Percentiles rank a stretch among this genome's conserved stretches.
Conservation (phyloP, 2,113 vertebrate genomes). For the Bubo bubo region DNA sequence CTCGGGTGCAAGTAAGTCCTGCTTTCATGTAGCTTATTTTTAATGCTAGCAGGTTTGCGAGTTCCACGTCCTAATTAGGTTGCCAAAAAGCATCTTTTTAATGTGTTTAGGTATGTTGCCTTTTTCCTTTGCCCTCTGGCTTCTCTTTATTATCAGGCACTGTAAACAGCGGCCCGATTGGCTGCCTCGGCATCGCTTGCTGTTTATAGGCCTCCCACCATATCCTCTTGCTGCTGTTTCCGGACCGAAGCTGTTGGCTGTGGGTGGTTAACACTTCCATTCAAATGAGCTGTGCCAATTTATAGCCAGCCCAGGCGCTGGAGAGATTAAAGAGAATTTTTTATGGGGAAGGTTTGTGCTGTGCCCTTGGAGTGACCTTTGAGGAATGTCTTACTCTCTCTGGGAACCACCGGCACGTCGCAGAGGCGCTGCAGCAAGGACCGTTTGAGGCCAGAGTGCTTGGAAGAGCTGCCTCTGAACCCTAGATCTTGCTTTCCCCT, state of each 20-base stretch:
- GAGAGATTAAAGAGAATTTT: slow-evolving; percentile 69
- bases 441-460: neutral
- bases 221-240: slow-evolving; percentile 70
- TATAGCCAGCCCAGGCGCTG: slow-evolving; percentile 54
- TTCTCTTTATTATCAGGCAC: slow-evolving; percentile 22
- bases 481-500: neutral
- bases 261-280: slow-evolving; percentile 70
- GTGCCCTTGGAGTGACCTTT: slow-evolving; percentile 70
- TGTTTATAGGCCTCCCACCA: slow-evolving; percentile 65
- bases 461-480: neutral
- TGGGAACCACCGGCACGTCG: neutral
- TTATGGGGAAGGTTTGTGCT: slow-evolving; percentile 35
- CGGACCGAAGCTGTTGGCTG: slow-evolving; percentile 65
- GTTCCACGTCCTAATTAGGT: slow-evolving; percentile 14
- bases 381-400: slow-evolving; percentile 39
- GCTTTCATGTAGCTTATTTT: slow-evolving; percentile 30
- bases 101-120: slow-evolving; percentile 25
- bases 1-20: neutral
- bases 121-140: slow-evolving; percentile 24
- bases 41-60: neutral
- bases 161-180: slow-evolving; percentile 41
- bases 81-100: neutral
- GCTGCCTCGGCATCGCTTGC: slow-evolving; percentile 46
- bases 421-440: neutral
- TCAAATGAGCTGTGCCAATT: slow-evolving; percentile 64